Conservation (phyloP, 2,797 vertebrate species). For the Chelidonichthys spinosus region DNA sequence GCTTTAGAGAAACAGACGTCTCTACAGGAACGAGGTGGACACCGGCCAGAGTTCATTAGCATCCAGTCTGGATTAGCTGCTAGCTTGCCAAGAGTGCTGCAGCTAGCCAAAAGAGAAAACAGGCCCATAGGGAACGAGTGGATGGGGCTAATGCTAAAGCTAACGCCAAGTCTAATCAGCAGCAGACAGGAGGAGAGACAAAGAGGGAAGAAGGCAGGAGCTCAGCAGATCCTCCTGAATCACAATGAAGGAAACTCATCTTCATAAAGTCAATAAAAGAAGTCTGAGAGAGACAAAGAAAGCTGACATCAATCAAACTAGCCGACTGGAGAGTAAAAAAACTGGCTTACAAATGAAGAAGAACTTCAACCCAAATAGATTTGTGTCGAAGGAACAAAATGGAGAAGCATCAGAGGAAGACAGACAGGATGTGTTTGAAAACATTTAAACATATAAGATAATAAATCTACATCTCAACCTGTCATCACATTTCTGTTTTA, state of each 20-base stretch:
- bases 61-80: constrained; percentile 74
- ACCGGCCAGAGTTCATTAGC: constrained; percentile 74
- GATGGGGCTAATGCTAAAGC: constrained; percentile 69
- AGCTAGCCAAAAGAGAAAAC: constrained; percentile 72
- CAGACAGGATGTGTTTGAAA: too few relatives aligned
- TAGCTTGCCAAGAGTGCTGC: constrained; percentile 65
- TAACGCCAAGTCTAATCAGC: constrained; percentile 69
- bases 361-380: not conserved
- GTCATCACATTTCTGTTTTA: too few relatives aligned
- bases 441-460: too few relatives aligned
- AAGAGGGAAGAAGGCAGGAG: constrained; percentile 28
- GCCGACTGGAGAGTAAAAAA: not conserved
- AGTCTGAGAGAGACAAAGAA: not conserved
- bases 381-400: too few relatives aligned
- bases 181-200: constrained; percentile 39
- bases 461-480: too few relatives aligned
- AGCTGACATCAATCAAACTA: not conserved
- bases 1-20: constrained; percentile 68
- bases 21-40: constrained; percentile 69
- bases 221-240: constrained; percentile 40
- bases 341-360: not conserved
- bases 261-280: constrained; percentile 39
- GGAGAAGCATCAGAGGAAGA: too few relatives aligned
- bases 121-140: constrained; percentile 58
- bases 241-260: constrained; percentile 44